Base-by-base conservation (phyloP, 1,140 invertebrate genomes). In the Drosophila obscura region DNA sequence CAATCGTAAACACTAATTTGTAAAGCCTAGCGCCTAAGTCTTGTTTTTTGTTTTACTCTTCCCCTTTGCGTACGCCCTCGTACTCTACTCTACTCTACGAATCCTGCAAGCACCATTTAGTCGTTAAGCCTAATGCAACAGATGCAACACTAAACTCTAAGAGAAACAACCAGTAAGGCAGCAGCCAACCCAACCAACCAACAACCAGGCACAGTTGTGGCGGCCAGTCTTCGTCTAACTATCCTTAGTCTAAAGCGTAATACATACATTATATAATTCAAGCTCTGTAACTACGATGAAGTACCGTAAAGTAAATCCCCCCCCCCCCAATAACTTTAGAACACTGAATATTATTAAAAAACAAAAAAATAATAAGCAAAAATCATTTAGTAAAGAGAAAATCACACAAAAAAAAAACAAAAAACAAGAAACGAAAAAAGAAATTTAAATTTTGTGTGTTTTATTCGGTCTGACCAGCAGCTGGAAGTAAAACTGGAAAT, bases 241-340 rank as follows among this genome's bases (percentile, higher is more conserved):
- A 35, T 4, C 4, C 35, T 39, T 39, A 39, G 35, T 53, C 35
- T 53, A 52, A 35, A 67, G 24, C 51, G 50, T 74, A 71, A 74
- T 49, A 56, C 50, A 65, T 59, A 63, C 52, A 51, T 46, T 13
- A 48, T 64, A 66, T 43, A 31, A 48, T 49, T 59, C 56, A 68
- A 73, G 49, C 44, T 63, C 52, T 84, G 79, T 87, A 84, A 81
- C 75, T 84, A 69, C 60, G 51, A 77, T 87, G 78, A 68, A 87
- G 73, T 81, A 85, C 65, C 44, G 64, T 57, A 68, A 69, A 69
- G 28, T 39, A 39, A 28, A 28, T 5, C 26, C 35, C n/a, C n/a
- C n/a, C n/a, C n/a, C n/a, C n/a, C 35, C 63, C 19, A 19, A 67
- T 69, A 69, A 68, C 35, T 50, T 69, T 44, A 44, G 57, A 68